Evolutionary conservation across 2,113 vertebrate genomes (phyloP), one percentile per base, ranked within the genome.

Genomic region (Trematomus loennbergii): DNA sequence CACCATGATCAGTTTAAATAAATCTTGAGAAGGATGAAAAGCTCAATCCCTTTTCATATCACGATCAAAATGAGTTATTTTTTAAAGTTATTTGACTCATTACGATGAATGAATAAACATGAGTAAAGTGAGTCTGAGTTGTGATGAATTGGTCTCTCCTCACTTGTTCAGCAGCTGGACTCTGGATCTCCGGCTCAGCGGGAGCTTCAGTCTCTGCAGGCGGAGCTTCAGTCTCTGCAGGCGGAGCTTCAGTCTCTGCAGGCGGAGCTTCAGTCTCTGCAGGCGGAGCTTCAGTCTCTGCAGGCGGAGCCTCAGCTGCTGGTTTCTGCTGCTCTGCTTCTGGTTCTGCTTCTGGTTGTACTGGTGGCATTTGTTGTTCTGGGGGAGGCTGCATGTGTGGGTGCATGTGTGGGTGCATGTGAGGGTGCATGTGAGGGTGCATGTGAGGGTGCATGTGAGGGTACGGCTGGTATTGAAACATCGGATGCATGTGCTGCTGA

Each of bases 381-480:
- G 70, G 45, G 1, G 49, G 79, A 22, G 85, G 77, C 20, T 69
- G 86, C 72, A 63, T 64, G 70, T n/a, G 2, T 0, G 86, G 83
- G 33, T 80, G 87, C 25, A 78, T 0, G 0, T 71, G 55, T 9
- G 64, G 29, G 29, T 29, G 29, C 29, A 29, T 29, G 29, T 29
- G 29, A 4, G 29, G 29, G 29, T 29, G 29, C 29, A 29, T 29
- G 29, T 29, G 79, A 22, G 85, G 75, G 18, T 69, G 86, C 72
- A 63, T 64, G 70, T n/a, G 2, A 0, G 86, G 83, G 33, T 78
- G 86, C 25, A 78, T 29, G 29, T 29, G 29, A 3, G 29, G 80
- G 16, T 91, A 86, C 0, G 82, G 79, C 1, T 86, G 90, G 22
- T 86, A 86, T 0, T 84, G 88, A 0, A 86, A 90, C 45, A 90